Evolutionary conservation across 2,113 vertebrate genomes (phyloP).

Genomic region (Lethenteron reissneri): DNA sequence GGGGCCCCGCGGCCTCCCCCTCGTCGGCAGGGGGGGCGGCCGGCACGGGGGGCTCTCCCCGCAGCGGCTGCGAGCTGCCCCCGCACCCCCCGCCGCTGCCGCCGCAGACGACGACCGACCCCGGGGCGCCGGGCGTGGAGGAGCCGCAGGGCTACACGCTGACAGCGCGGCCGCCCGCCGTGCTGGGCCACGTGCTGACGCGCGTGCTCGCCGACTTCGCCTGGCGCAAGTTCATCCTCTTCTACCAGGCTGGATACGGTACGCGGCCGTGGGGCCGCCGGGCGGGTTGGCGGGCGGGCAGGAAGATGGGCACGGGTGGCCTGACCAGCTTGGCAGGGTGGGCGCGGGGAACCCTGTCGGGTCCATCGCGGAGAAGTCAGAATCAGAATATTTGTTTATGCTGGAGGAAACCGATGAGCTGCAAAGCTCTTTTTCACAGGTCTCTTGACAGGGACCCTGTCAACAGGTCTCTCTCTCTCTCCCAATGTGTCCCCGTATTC

Average conservation of each 20-base stretch:
- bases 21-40: conserved; percentile 27
- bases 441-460: too few species aligned
- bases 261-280: conserved; percentile 18
- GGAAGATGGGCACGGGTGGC: too few species aligned
- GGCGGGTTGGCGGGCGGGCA: too few species aligned
- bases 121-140: conserved; percentile 46
- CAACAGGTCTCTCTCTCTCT: too few species aligned
- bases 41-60: conserved; percentile 51
- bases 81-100: conserved; percentile 16
- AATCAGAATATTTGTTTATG: too few species aligned
- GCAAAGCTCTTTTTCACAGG: too few species aligned
- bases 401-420: too few species aligned
- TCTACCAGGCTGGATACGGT: conserved; percentile 95
- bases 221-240: conserved; percentile 95
- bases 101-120: too few species aligned
- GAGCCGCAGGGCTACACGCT: conserved; percentile 89
- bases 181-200: conserved; percentile 70
- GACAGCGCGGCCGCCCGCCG: conserved; percentile 62
- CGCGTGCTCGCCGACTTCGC: conserved; percentile 60
- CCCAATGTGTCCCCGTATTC: too few species aligned
- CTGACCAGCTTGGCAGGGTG: too few species aligned
- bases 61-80: conserved; percentile 69
- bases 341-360: too few species aligned
- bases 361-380: too few species aligned
- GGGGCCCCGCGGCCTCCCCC: conserved; percentile 50